Conservation (phyloP, 2,888 invertebrate genomes). For the Leptinotarsa peninsularis region DNA sequence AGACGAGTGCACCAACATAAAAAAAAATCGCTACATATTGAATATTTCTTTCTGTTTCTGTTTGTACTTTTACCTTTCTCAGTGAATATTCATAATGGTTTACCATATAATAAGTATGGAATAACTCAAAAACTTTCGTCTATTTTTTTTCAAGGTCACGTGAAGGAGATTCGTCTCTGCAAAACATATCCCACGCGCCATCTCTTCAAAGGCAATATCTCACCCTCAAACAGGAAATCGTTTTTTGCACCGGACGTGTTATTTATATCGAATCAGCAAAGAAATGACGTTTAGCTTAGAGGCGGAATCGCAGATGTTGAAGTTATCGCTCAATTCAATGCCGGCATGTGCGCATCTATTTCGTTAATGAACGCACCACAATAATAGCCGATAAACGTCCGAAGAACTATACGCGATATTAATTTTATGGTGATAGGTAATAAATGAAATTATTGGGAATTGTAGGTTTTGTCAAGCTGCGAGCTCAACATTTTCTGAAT, state of each 20-base stretch:
- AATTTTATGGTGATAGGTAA: background rate
- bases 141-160: no score
- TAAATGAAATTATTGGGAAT: background rate
- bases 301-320: slow-evolving; percentile 21
- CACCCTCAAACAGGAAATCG: slow-evolving; percentile 23
- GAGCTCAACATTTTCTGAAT: background rate
- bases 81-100: no score
- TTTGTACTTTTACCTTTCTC: no score
- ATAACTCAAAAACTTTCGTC: no score
- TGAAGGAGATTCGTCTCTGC: background rate
- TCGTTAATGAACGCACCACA: slow-evolving; percentile 4
- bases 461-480: background rate
- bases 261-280: slow-evolving; percentile 28
- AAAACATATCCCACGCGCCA: slow-evolving; percentile 7
- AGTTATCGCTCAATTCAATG: slow-evolving; percentile 12
- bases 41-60: no score
- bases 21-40: no score
- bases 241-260: slow-evolving; percentile 28
- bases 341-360: slow-evolving; percentile 6
- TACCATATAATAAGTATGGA: no score
- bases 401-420: background rate
- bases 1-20: no score
- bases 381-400: background rate
- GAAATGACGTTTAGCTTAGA: slow-evolving; percentile 14
- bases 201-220: slow-evolving; percentile 11